A percentile compares a stretch with the other conserved stretches of the same genome.
These are phyloP conservation scores for Urocitellus parryii DNA, from an alignment of 2,113 vertebrate species.

Conservation along the genomic window DNA sequence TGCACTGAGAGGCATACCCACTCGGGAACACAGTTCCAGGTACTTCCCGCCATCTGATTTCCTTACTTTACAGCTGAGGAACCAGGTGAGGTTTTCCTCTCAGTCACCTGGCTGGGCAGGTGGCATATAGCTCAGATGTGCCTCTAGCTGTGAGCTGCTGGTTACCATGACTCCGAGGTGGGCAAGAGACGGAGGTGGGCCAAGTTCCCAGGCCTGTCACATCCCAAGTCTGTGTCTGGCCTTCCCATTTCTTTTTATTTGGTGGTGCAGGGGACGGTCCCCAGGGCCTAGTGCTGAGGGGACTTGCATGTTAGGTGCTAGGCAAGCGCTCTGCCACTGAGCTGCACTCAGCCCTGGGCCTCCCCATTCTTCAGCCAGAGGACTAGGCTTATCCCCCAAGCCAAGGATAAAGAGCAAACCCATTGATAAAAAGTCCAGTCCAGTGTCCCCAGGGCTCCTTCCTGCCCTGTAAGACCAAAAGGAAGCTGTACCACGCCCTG, in stretches of 20 bases:
- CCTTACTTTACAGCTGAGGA: neutral
- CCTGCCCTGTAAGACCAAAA: neutral
- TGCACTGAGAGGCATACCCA: neutral
- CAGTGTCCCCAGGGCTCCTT: neutral
- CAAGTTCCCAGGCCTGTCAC: neutral
- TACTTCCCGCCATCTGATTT: neutral
- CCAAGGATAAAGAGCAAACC: neutral
- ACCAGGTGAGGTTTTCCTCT: neutral
- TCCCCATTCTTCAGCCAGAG: neutral
- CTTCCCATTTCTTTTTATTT: neutral
- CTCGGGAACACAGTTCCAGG: neutral
- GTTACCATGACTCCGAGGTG: neutral
- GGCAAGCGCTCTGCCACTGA: neutral
- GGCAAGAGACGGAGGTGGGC: too few relatives aligned
- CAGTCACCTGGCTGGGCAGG: neutral
- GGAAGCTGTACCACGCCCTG: neutral
- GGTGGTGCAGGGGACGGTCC: too few relatives aligned
- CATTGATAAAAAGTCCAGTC: neutral
- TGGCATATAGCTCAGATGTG: too few relatives aligned
- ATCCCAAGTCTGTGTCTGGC: neutral
- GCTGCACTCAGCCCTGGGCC: neutral
- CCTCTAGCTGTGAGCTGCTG: neutral
- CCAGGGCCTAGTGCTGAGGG: too few relatives aligned
- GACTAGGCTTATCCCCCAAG: neutral
- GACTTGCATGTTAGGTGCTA: too few relatives aligned